Conservation (phyloP, 2,888 invertebrate species). For the Nemurella pictetii region DNA sequence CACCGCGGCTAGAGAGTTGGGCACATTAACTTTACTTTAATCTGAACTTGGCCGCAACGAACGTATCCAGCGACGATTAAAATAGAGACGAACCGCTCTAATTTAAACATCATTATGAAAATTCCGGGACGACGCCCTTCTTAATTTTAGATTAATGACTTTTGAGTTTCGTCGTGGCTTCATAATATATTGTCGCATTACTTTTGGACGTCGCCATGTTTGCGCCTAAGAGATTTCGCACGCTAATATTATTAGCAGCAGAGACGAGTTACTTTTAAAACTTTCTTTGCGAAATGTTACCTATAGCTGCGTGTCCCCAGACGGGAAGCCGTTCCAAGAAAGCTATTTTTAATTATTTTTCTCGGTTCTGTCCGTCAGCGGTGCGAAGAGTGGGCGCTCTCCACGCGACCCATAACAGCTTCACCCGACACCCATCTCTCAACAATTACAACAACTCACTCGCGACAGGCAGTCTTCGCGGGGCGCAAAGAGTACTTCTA, state of each 20-base stretch:
- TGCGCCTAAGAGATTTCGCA: background rate
- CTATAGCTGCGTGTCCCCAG: background rate
- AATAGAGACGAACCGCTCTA: constrained; percentile 23
- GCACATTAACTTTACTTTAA: background rate
- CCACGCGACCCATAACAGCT: background rate
- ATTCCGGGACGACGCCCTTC: constrained; percentile 9
- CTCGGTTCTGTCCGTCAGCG: background rate
- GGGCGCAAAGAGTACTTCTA: background rate
- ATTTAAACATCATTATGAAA: constrained; percentile 32
- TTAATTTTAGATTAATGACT: constrained; percentile 27
- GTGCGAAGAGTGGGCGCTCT: background rate
- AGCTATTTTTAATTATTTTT: background rate
- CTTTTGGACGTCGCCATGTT: background rate
- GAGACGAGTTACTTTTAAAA: background rate
- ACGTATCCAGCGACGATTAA: constrained; percentile 18
- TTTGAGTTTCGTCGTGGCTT: constrained; percentile 1
- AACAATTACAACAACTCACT: background rate
- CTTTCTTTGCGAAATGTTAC: background rate
- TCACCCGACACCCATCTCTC: background rate
- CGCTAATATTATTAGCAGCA: background rate
- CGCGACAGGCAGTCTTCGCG: background rate
- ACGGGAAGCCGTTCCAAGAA: background rate
- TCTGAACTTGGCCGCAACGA: constrained; percentile 1
- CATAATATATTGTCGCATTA: background rate
- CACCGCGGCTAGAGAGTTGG: background rate